Percentiles rank a stretch among this genome's conserved stretches.
Conservation (phyloP, 2,888 invertebrate species). For the Cantharis rustica region DNA sequence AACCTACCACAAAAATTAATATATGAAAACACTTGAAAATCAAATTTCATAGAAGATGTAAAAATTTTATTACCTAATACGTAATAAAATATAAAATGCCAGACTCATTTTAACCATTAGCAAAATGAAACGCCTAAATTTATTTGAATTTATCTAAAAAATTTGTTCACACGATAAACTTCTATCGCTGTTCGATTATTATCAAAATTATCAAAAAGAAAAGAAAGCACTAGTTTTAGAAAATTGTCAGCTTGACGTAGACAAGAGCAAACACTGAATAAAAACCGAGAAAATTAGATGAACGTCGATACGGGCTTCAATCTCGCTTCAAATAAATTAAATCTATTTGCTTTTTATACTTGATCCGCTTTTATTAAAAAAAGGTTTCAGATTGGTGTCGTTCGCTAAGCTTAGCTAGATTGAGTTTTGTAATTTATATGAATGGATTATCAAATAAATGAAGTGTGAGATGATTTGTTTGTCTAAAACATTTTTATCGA, state of each 20-base stretch:
- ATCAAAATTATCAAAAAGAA: constrained; percentile 9
- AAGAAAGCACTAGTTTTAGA: constrained; percentile 20
- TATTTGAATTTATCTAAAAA: constrained; percentile 23
- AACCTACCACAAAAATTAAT: neutral
- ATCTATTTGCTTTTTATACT: constrained; percentile 46
- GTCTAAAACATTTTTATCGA: neutral
- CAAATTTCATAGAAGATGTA: neutral
- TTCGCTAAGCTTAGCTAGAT: constrained; percentile 43
- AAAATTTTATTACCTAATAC: neutral
- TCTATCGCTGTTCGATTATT: constrained; percentile 16
- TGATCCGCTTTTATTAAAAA: constrained; percentile 46
- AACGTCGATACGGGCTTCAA: constrained; percentile 39
- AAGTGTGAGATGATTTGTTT: constrained; percentile 24
- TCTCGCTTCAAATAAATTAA: constrained; percentile 44
- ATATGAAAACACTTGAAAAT: neutral
- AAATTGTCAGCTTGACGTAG: constrained; percentile 20
- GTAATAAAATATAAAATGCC: constrained; percentile 1
- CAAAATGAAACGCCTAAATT: constrained; percentile 39
- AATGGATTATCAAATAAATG: constrained; percentile 29
- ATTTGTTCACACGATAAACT: constrained; percentile 24
- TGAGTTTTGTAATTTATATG: constrained; percentile 44
- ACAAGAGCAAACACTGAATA: constrained; percentile 34
- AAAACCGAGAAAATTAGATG: constrained; percentile 37
- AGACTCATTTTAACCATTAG: constrained; percentile 37
- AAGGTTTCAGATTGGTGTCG: constrained; percentile 44